Percentiles rank a stretch among this genome's conserved stretches.
These are phyloP conservation scores for Pseudotriccus pelzelni DNA, from an alignment of 2,797 vertebrate species.

Conservation along the genomic window DNA sequence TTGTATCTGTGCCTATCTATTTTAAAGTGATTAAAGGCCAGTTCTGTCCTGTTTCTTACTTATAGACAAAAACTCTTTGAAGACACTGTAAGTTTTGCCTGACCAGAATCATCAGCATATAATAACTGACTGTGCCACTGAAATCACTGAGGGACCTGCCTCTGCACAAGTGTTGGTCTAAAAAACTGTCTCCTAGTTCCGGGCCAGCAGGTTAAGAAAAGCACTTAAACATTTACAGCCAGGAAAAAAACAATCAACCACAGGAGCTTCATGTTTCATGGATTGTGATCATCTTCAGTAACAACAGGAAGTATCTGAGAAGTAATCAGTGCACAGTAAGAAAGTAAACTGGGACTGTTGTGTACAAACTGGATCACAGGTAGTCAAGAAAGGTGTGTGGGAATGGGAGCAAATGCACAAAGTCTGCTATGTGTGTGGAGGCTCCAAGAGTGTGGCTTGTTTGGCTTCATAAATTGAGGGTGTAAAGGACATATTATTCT, in stretches of 20 bases:
- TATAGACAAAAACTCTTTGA: not conserved
- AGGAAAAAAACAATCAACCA: not conserved
- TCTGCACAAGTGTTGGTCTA: not conserved
- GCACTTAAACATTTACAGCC: not conserved
- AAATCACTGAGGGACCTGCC: not conserved
- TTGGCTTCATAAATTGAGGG: not conserved
- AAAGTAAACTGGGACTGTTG: not conserved
- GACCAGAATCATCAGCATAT: not conserved
- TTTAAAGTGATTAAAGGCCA: not conserved
- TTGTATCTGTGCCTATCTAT: not conserved
- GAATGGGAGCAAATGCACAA: not conserved
- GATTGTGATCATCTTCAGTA: not conserved
- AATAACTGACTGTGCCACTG: not conserved
- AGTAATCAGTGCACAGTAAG: not conserved
- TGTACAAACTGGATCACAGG: not conserved
- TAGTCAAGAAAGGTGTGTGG: not conserved
- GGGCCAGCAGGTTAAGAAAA: not conserved
- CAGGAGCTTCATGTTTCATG: not conserved
- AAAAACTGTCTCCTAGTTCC: not conserved
- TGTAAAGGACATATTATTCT: not conserved
- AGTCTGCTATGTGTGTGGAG: not conserved
- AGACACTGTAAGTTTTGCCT: not conserved
- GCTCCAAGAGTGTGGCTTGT: not conserved
- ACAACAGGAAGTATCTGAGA: not conserved
- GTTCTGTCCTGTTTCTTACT: not conserved